Base-by-base conservation (phyloP, 92 coral and sea anemone genomes). In the Heliopora coerulea region DNA sequence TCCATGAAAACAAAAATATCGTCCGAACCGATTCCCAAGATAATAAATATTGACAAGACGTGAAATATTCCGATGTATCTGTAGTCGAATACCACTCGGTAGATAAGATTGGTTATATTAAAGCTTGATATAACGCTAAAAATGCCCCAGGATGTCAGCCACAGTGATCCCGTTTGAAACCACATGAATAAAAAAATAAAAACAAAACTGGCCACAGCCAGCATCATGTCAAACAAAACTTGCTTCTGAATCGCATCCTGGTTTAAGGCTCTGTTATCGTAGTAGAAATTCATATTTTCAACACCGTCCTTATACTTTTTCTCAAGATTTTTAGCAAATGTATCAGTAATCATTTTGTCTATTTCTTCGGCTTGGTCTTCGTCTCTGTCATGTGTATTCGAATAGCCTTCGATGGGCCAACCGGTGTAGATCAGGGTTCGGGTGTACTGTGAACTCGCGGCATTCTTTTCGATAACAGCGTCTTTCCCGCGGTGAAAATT, bases 111-210 rank as follows among this genome's bases (percentile, higher is more conserved):
- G 41, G 91, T 85, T 32, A 88, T 83, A 59, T 84, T 84, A 62
- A 87, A 87, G 31, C 84, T 80, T 2, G 88, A 77, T 62, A 87
- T 57, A 28, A 87, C 74, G 52, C 91, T 84, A 40, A 87, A 84
- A 28, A 87, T 18, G 10, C 81, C 88, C 91, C 88, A 87, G n/a
- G 86, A 78, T 8, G 91, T 87, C 41, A 87, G 80, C 91, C 91
- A 87, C 1, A 87, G 62, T 18, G 91, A 87, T 33, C 83, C 86
- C 0, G 91, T 87, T 61, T 87, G 91, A 23, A 84, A 65, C 28
- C 85, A 54, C 86, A 87, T 78, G 72, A 87, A 87, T 13, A 58
- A 10, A 62, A 87, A 87, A 37, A 87, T 87, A 62, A 87, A 87
- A 0, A 73, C 40, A 33, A 87, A 80, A 48, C 91, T 87, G 12